A percentile compares a stretch with the other conserved stretches of the same genome.
Conservation (phyloP, 2,888 invertebrate species). For the Orthonevra nobilis region DNA sequence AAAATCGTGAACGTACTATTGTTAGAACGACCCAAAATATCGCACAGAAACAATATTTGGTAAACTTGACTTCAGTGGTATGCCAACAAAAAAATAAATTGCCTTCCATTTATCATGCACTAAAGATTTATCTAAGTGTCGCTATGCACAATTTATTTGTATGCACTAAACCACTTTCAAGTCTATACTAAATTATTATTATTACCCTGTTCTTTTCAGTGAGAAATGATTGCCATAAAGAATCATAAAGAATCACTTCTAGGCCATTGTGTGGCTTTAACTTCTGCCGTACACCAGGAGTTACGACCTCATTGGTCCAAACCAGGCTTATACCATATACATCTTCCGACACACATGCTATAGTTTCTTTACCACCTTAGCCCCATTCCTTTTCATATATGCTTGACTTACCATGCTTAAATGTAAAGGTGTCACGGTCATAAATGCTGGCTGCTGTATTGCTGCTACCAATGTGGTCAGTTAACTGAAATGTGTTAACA, state of each 20-base stretch:
- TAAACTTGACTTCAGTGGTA: too few relatives aligned
- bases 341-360: slow-evolving; percentile 22
- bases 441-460: slow-evolving; percentile 9
- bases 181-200: slow-evolving; percentile 39
- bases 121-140: slow-evolving; percentile 30
- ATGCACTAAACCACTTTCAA: slow-evolving; percentile 11
- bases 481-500: slow-evolving; percentile 44
- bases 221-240: slow-evolving; percentile 33
- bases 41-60: too few relatives aligned
- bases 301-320: slow-evolving; percentile 27
- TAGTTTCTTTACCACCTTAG: slow-evolving; percentile 36
- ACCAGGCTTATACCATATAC: slow-evolving; percentile 38
- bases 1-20: too few relatives aligned
- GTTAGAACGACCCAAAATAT: too few relatives aligned
- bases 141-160: slow-evolving; percentile 24
- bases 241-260: slow-evolving; percentile 27
- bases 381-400: slow-evolving; percentile 38
- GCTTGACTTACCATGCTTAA: slow-evolving; percentile 30
- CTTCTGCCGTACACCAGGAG: slow-evolving; percentile 3
- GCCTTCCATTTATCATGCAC: slow-evolving; percentile 8
- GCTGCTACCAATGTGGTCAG: slow-evolving; percentile 1
- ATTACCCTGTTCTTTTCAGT: slow-evolving; percentile 13
- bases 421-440: slow-evolving; percentile 51
- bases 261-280: slow-evolving; percentile 25
- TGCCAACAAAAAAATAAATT: slow-evolving; percentile 1